Conservation (phyloP, 2,888 invertebrate species). For the Pseudococcus longispinus region DNA sequence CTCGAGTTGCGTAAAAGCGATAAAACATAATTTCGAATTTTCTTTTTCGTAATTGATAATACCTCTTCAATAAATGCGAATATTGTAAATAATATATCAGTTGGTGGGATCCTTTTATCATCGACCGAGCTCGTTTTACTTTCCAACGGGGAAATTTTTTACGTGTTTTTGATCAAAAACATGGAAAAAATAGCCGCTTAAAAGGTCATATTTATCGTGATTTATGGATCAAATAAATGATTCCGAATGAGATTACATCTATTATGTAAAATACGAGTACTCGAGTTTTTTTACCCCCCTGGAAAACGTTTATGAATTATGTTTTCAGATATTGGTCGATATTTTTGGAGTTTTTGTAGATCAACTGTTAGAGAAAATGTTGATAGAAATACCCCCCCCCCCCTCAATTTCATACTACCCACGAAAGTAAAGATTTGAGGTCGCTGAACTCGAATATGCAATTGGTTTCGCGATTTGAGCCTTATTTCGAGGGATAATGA, state of each 20-base stretch:
- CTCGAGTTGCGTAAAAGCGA: conserved; percentile 7
- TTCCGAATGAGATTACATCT: not conserved
- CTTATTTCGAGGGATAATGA: no score
- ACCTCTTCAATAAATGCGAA: conserved; percentile 20
- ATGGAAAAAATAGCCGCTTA: not conserved
- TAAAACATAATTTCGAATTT: conserved; percentile 29
- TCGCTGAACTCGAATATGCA: no score
- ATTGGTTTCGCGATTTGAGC: no score
- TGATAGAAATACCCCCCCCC: no score
- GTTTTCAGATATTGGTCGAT: no score
- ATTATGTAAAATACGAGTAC: not conserved
- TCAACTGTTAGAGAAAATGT: no score
- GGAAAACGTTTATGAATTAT: not conserved
- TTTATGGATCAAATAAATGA: conserved; percentile 18
- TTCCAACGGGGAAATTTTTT: not conserved
- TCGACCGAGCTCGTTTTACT: not conserved
- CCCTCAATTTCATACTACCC: no score
- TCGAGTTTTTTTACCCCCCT: not conserved
- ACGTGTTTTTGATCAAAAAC: not conserved
- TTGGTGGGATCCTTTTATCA: not conserved
- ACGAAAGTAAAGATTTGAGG: no score
- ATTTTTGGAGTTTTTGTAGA: no score
- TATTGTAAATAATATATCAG: conserved; percentile 19
- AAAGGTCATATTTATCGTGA: not conserved
- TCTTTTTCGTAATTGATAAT: conserved; percentile 27